Base-by-base conservation (phyloP, 92 coral and sea anemone species). In the Metridium senile region DNA sequence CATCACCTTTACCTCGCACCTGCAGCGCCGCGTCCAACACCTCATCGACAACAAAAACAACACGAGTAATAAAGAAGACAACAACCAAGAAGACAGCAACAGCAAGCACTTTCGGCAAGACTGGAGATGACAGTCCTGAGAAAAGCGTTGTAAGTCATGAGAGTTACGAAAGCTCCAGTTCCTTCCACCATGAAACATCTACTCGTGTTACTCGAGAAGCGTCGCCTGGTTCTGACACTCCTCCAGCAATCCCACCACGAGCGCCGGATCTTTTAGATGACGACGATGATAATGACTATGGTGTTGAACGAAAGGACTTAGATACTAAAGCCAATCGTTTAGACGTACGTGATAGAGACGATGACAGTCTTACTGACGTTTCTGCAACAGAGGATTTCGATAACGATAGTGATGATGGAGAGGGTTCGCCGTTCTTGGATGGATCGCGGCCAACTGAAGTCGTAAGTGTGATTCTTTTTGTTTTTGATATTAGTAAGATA, bases 341-440 rank as follows among this genome's bases (percentile, higher is more conserved):
- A 31, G 68, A 61, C 18, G 70, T 20, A 27, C n/a, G n/a, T n/a
- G 71, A 75, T 9, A 47, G 51, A 62, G 80, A 75, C 33, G 80
- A 75, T 26, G 84, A 79, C 11, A 79, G 77, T 31, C 71, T 79
- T 31, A 79, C 84, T 0, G 84, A 79, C 57, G 84, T 79, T 22
- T 79, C 84, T 29, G 75, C 84, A 19, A 68, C 82, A 22, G 82
- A 76, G 20, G 81, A 66, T 25, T 45, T 79, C 11, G 84, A 79
- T 27, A 79, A 56, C 34, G 72, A 68, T 35, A 64, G 59, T 29
- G 43, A 49, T 31, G 82, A 78, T 47, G 59, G 46, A 28, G 82
- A 66, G 59, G 49, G 49, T 39, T 39, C 49, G 49, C 11, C 21
- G 21, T 20, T 53, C 9, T 33, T 78, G 8, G 82, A 78, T 53